These are phyloP conservation scores for Drosophila barbarae DNA, from an alignment of 2,888 invertebrate species.

Conservation along the genomic window DNA sequence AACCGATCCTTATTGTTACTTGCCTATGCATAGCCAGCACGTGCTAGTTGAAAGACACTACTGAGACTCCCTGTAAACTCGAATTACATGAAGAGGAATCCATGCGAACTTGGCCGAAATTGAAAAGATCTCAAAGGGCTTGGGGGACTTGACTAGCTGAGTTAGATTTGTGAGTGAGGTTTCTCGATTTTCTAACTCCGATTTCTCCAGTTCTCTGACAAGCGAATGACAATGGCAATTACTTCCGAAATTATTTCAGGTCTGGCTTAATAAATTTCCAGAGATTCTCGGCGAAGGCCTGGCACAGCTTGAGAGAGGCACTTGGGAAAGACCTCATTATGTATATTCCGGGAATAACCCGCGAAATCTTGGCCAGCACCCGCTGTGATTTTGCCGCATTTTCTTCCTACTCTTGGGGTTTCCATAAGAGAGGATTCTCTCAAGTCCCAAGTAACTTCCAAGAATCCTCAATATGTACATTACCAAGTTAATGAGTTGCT, in stretches of 20 bases:
- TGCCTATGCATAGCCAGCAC: background rate
- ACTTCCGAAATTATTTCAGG: constrained; percentile 17
- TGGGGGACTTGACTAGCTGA: background rate
- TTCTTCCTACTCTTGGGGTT: background rate
- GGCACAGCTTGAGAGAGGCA: constrained; percentile 3
- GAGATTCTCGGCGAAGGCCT: background rate
- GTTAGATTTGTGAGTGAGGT: constrained; percentile 2
- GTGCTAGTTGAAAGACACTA: constrained; percentile 37
- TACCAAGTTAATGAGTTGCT: background rate
- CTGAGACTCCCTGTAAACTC: constrained; percentile 2
- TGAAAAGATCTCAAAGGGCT: constrained; percentile 8
- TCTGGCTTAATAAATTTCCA: constrained; percentile 10
- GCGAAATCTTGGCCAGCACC: constrained; percentile 3
- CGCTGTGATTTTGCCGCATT: constrained; percentile 17
- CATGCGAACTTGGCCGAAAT: constrained; percentile 6
- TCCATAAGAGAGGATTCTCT: background rate
- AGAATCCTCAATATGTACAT: background rate
- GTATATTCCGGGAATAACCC: background rate
- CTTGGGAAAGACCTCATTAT: constrained; percentile 6
- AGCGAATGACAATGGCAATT: constrained; percentile 18
- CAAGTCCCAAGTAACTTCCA: background rate
- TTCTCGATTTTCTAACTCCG: background rate
- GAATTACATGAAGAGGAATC: constrained; percentile 14
- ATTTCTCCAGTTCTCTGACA: background rate
- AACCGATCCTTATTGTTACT: constrained; percentile 4